Conservation (phyloP, 2,113 vertebrate species). For the Scophthalmus maximus region DNA sequence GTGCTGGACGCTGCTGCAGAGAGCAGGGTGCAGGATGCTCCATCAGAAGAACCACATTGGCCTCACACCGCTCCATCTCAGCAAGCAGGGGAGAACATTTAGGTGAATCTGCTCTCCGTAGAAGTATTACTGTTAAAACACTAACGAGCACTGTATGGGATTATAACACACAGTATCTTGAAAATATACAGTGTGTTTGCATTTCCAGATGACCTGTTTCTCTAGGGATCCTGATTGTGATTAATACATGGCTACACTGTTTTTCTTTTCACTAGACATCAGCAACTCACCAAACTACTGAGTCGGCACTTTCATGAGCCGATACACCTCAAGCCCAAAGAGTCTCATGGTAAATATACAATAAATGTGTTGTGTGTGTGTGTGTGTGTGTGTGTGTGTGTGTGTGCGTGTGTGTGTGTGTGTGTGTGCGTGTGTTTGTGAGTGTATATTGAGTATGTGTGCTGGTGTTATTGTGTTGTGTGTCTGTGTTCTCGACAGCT, state of each 20-base stretch:
- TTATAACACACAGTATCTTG: neutral
- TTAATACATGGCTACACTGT: slow-evolving; percentile 49
- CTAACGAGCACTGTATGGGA: neutral
- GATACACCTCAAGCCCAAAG: slow-evolving; percentile 75
- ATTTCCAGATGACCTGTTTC: slow-evolving; percentile 33
- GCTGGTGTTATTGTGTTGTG: neutral
- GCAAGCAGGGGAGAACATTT: slow-evolving; percentile 81
- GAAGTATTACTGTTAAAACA: slow-evolving; percentile 22
- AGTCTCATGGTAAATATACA: slow-evolving; percentile 79
- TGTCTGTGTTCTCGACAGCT: slow-evolving; percentile 63
- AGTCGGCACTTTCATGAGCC: slow-evolving; percentile 73
- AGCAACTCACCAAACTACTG: slow-evolving; percentile 83
- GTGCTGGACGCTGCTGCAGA: slow-evolving; percentile 84
- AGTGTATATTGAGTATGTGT: neutral
- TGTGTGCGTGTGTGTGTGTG: neutral
- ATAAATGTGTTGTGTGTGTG: no score
- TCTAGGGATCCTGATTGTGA: slow-evolving; percentile 47
- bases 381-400: no score
- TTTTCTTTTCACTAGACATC: slow-evolving; percentile 79
- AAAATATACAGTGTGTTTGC: slow-evolving; percentile 10
- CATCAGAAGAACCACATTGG: slow-evolving; percentile 77
- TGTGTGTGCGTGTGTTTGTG: slow-evolving; percentile 6
- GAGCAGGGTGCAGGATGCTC: slow-evolving; percentile 75
- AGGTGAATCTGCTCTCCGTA: slow-evolving; percentile 67
- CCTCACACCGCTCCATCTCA: slow-evolving; percentile 82